phyloP scores from a whole-genome alignment of 2,888 invertebrate species.

The Pelosia muscerda region DNA sequence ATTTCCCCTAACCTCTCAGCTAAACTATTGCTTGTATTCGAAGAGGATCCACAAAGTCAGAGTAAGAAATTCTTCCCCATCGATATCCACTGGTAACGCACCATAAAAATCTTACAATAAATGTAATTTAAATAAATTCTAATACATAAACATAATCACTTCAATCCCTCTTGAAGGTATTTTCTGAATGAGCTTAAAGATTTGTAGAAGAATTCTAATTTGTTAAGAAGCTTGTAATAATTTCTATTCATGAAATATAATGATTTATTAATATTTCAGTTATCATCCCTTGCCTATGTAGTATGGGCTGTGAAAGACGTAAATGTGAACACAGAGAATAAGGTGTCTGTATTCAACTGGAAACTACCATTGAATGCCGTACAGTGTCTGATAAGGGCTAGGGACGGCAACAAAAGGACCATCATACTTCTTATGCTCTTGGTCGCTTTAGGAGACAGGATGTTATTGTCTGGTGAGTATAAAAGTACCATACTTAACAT shows the following conservation, averaged over 20 bases:
- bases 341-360: slow-evolving; percentile 83
- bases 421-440: slow-evolving; percentile 89
- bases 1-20: too few species aligned
- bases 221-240: not conserved
- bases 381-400: slow-evolving; percentile 87
- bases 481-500: not conserved
- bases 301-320: slow-evolving; percentile 88
- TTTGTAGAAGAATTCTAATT: not conserved
- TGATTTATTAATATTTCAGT: slow-evolving; percentile 53
- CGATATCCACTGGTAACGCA: too few species aligned
- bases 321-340: slow-evolving; percentile 88
- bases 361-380: slow-evolving; percentile 77
- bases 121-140: too few species aligned
- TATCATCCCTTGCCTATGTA: slow-evolving; percentile 88
- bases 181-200: not conserved
- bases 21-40: too few species aligned
- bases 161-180: too few species aligned
- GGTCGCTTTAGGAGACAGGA: slow-evolving; percentile 82
- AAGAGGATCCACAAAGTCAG: too few species aligned
- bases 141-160: too few species aligned
- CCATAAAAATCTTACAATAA: too few species aligned
- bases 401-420: slow-evolving; percentile 87
- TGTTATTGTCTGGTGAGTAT: slow-evolving; percentile 73
- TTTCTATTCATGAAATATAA: not conserved
- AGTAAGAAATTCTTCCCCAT: too few species aligned